Conservation (phyloP, 2,888 invertebrate species). For the Caenorhabditis japonica region DNA sequence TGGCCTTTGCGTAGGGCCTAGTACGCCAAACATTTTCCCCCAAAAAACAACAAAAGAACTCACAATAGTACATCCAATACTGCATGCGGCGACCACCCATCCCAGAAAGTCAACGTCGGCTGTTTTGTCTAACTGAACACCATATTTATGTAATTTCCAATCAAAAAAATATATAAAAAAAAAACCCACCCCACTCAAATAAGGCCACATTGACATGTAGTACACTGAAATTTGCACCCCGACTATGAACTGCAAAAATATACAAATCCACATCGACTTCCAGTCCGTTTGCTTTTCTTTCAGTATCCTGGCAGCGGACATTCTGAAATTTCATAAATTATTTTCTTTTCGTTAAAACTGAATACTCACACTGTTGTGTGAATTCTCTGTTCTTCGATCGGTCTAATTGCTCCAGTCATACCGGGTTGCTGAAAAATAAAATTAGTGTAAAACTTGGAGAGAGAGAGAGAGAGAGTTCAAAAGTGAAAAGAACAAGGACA, state of each 20-base stretch:
- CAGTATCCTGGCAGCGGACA: not conserved
- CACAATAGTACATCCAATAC: constrained; percentile 56
- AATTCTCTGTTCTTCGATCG: no score
- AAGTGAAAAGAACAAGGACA: no score
- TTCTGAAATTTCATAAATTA: constrained; percentile 1
- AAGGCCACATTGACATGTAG: constrained; percentile 64
- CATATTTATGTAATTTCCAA: not conserved
- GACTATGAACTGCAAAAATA: constrained; percentile 45
- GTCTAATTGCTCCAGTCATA: no score
- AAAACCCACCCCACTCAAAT: constrained; percentile 52
- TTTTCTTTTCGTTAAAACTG: no score
- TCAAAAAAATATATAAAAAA: not conserved
- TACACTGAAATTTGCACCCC: constrained; percentile 60
- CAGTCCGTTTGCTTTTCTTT: constrained; percentile 44
- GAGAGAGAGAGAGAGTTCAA: no score
- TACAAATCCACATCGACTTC: constrained; percentile 56
- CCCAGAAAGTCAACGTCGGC: constrained; percentile 55
- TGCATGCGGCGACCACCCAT: constrained; percentile 61
- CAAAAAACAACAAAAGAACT: no score
- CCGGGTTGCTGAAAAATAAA: no score
- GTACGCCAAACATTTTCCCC: no score
- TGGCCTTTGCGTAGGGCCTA: no score
- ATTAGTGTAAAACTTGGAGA: no score
- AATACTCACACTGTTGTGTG: no score
- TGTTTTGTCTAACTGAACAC: constrained; percentile 29